phyloP scores from a whole-genome alignment of 2,888 invertebrate genomes.

The Caenorhabditis angaria region DNA sequence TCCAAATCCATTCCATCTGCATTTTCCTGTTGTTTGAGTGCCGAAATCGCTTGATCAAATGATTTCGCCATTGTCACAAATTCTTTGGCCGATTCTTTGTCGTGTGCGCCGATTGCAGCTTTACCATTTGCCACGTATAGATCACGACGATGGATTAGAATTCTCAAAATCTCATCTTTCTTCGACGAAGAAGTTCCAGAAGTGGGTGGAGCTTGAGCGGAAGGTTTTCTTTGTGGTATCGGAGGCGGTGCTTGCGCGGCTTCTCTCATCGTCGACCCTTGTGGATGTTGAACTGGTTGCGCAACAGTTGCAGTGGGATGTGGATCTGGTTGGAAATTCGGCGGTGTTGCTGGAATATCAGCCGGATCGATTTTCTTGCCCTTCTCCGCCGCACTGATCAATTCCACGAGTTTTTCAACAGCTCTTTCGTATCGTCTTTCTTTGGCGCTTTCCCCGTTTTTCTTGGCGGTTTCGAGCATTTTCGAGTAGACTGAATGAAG shows the following conservation, averaged over 20 bases:
- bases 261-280: conserved; percentile 24
- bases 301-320: conserved; percentile 20
- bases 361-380: conserved; percentile 44
- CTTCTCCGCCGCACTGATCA: conserved; percentile 33
- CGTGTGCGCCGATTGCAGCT: conserved; percentile 52
- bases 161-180: conserved; percentile 36
- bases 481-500: conserved; percentile 46
- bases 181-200: too few relatives aligned
- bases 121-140: conserved; percentile 55
- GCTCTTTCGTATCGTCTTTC: conserved; percentile 45
- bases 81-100: conserved; percentile 56
- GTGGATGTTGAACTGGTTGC: conserved; percentile 26
- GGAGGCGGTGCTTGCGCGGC: conserved; percentile 31
- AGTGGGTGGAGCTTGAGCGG: conserved; percentile 11
- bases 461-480: conserved; percentile 33
- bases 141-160: conserved; percentile 41
- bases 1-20: conserved; percentile 60
- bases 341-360: conserved; percentile 54
- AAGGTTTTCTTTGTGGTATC: conserved; percentile 17
- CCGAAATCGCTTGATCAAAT: conserved; percentile 62
- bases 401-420: conserved; percentile 45
- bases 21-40: conserved; percentile 35
- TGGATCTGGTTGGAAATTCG: conserved; percentile 27
- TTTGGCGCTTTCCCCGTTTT: conserved; percentile 43
- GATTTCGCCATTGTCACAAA: conserved; percentile 54